A percentile compares a stretch with the other conserved stretches of the same genome.
These are phyloP conservation scores for Actinemys pallida DNA, from an alignment of 2,113 vertebrate genomes.

Conservation along the genomic window DNA sequence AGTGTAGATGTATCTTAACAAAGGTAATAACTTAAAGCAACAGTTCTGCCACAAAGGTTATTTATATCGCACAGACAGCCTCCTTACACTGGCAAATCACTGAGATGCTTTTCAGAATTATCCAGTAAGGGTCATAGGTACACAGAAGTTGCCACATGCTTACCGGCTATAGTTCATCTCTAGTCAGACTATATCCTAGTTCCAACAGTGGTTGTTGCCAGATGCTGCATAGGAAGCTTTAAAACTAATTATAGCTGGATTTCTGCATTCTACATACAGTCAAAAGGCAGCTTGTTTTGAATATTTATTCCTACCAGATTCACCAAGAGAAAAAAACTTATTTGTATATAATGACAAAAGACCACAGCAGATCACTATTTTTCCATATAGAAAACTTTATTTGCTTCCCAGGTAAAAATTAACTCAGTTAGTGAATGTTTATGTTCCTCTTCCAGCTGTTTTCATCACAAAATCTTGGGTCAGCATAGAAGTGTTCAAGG, in stretches of 20 bases:
- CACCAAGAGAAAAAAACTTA: background rate
- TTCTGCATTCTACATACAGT: background rate
- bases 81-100: background rate
- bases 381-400: background rate
- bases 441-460: background rate
- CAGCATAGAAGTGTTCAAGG: background rate
- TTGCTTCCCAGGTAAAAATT: background rate
- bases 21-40: background rate
- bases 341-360: background rate
- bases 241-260: background rate
- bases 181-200: fast-evolving
- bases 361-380: background rate
- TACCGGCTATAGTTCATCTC: background rate
- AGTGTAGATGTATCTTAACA: background rate
- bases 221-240: background rate
- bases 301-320: background rate
- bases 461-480: background rate
- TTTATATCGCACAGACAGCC: background rate
- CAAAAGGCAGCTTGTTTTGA: background rate
- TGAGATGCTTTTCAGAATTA: fast-evolving
- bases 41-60: background rate
- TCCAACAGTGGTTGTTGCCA: background rate
- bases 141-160: fast-evolving
- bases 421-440: background rate
- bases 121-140: fast-evolving